Conservation (phyloP, 2,113 vertebrate species). For the Pelmatolapia mariae region DNA sequence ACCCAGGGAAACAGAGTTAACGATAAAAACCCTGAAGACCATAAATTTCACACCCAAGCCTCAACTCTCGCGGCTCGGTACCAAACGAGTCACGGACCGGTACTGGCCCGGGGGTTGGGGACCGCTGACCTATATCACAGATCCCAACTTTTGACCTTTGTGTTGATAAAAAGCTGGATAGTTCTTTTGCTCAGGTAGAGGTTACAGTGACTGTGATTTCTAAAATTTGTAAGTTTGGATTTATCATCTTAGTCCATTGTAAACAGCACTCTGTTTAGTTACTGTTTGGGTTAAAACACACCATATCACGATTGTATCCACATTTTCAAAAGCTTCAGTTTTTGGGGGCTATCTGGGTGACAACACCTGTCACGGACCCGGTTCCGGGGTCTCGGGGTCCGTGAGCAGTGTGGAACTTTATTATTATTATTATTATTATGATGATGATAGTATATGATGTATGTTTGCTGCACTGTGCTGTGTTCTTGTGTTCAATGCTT, state of each 20-base stretch:
- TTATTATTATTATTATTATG: too few relatives aligned
- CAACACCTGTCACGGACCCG: too few relatives aligned
- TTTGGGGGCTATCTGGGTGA: neutral
- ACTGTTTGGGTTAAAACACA: neutral
- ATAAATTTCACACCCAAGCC: neutral
- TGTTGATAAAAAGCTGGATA: neutral
- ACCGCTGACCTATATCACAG: neutral
- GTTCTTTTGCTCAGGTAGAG: neutral
- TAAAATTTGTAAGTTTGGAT: neutral
- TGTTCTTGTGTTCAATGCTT: too few relatives aligned
- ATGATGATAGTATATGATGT: too few relatives aligned
- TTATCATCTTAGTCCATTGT: neutral
- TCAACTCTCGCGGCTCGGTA: fast-evolving
- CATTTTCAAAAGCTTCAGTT: neutral
- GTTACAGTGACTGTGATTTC: neutral
- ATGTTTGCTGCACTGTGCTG: too few relatives aligned
- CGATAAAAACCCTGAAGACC: neutral
- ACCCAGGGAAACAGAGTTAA: neutral
- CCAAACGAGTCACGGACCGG: neutral
- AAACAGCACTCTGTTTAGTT: neutral
- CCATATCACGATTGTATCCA: neutral
- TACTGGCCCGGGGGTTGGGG: neutral
- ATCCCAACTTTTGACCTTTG: neutral
- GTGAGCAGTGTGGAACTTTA: too few relatives aligned
- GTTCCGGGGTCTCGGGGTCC: too few relatives aligned